These are phyloP conservation scores for Aspidapion aeneum DNA, from an alignment of 2,888 invertebrate genomes.

Conservation along the genomic window DNA sequence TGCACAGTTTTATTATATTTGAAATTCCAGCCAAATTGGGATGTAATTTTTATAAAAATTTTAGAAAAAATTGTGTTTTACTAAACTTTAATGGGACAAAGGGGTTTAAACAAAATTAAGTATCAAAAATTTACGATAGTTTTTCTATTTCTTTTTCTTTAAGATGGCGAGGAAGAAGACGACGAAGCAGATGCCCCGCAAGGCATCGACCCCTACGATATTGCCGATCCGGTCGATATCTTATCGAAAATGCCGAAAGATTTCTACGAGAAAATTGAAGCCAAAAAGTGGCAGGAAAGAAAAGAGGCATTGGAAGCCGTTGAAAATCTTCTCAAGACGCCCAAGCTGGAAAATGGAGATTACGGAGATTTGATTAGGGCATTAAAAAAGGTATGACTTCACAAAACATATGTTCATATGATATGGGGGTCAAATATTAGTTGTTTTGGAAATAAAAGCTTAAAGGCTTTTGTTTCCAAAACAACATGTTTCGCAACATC, in stretches of 20 bases:
- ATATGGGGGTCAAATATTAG: no score
- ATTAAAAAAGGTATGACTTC: conserved; percentile 69
- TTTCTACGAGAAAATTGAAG: conserved; percentile 91
- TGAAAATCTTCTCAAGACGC: conserved; percentile 73
- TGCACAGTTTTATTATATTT: no score
- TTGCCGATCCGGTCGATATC: conserved; percentile 90
- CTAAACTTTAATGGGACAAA: no score
- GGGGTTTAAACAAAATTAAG: no score
- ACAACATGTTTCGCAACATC: neutral
- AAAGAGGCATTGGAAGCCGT: conserved; percentile 87
- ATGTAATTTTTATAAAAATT: no score
- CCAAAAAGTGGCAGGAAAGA: conserved; percentile 95
- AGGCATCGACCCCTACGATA: conserved; percentile 86
- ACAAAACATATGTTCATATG: no score
- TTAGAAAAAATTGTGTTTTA: no score
- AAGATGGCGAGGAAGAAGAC: conserved; percentile 52
- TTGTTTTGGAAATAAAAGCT: no score
- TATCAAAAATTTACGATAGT: no score
- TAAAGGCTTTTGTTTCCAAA: no score
- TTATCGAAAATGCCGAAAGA: conserved; percentile 90
- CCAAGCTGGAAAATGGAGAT: conserved; percentile 87
- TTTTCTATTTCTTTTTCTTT: neutral
- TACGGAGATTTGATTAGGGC: conserved; percentile 86
- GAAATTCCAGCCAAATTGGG: no score
- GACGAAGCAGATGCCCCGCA: conserved; percentile 49